Evolutionary conservation across 2,888 invertebrate genomes (phyloP).

Genomic region (Pachycephus smyrnensis): DNA sequence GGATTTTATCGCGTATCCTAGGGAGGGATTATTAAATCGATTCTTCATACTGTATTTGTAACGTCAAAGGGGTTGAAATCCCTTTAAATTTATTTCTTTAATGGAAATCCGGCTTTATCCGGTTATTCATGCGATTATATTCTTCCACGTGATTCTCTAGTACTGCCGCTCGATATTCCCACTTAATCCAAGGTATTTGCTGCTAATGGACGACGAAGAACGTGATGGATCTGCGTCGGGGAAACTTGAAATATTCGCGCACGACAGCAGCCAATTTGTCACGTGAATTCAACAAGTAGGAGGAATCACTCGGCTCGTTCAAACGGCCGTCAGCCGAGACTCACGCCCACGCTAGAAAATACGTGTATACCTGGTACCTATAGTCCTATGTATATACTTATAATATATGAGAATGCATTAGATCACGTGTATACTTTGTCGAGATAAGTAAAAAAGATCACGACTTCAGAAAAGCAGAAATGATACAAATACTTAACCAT

Average conservation of each 20-base stretch:
- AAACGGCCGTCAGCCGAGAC: background rate
- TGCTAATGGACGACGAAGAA: background rate
- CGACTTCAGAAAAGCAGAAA: too few relatives aligned
- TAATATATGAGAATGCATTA: background rate
- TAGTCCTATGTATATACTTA: background rate
- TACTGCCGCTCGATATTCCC: background rate
- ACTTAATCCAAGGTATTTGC: background rate
- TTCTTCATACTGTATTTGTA: background rate
- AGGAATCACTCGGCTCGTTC: constrained; percentile 8
- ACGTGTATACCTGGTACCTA: background rate
- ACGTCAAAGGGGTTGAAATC: background rate
- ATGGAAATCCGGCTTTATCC: background rate
- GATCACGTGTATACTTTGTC: background rate
- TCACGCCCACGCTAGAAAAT: background rate
- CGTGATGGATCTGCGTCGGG: constrained; percentile 1
- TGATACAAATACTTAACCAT: too few relatives aligned
- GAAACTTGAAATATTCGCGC: constrained; percentile 5
- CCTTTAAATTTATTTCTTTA: background rate
- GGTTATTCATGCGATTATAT: background rate
- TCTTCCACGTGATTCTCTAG: background rate
- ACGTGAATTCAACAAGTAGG: constrained; percentile 23
- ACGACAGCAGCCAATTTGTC: constrained; percentile 6
- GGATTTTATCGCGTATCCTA: background rate
- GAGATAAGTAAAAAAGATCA: too few relatives aligned
- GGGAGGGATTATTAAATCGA: background rate